These are phyloP conservation scores for Glossosoma conforme DNA, from an alignment of 1,140 invertebrate genomes.

Conservation along the genomic window DNA sequence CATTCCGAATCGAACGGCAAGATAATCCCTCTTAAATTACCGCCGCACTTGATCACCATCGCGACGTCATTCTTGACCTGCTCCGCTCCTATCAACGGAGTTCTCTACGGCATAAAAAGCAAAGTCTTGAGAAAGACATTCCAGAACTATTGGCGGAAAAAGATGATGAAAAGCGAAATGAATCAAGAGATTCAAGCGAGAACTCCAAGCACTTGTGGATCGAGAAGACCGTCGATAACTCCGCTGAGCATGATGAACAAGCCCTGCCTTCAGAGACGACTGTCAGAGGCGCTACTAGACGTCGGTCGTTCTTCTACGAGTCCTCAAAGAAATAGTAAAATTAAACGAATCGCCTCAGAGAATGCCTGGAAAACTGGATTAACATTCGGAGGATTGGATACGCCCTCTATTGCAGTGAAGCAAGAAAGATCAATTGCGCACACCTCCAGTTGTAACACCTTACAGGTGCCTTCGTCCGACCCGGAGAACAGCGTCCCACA, in stretches of 20 bases:
- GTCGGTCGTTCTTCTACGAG: constrained; percentile 36
- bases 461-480: constrained; percentile 47
- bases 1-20: constrained; percentile 28
- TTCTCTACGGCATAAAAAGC: constrained; percentile 73
- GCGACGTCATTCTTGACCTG: constrained; percentile 60
- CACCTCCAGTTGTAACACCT: constrained; percentile 46
- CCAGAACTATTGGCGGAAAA: constrained; percentile 74
- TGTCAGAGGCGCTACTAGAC: constrained; percentile 62
- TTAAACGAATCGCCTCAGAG: constrained; percentile 45
- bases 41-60: constrained; percentile 53
- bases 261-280: constrained; percentile 55
- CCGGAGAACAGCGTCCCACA: constrained; percentile 29
- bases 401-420: constrained; percentile 28
- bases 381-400: constrained; percentile 25
- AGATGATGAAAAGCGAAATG: constrained; percentile 71
- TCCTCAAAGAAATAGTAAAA: constrained; percentile 36
- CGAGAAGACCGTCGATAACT: constrained; percentile 64
- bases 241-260: constrained; percentile 59
- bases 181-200: constrained; percentile 73
- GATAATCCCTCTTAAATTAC: constrained; percentile 27
- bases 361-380: constrained; percentile 35
- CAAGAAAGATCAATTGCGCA: constrained; percentile 42
- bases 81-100: constrained; percentile 66
- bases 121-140: constrained; percentile 65
- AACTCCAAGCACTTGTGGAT: constrained; percentile 70